Conservation (phyloP, 1,140 invertebrate genomes). For the Drosophila tristis region DNA sequence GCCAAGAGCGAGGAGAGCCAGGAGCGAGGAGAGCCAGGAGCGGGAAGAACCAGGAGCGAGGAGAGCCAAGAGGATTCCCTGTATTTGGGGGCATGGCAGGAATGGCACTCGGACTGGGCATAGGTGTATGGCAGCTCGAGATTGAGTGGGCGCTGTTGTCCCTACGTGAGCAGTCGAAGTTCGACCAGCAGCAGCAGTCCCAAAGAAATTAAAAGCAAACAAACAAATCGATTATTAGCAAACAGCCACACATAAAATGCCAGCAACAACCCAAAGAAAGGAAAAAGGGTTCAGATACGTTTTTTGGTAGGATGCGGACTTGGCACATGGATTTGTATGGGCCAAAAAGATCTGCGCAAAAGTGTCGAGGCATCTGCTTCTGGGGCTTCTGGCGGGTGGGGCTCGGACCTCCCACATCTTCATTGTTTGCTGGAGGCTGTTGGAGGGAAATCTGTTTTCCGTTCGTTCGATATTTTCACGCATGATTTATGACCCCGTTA, state of each 20-base stretch:
- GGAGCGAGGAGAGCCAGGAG: background rate
- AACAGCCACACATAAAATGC: slow-evolving; percentile 6
- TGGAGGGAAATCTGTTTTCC: slow-evolving; percentile 75
- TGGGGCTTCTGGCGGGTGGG: slow-evolving; percentile 5
- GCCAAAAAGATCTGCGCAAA: slow-evolving; percentile 11
- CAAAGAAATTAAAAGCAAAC: slow-evolving; percentile 77
- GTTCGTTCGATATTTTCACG: slow-evolving; percentile 81
- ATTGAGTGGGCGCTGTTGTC: slow-evolving; percentile 19
- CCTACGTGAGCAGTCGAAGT: slow-evolving; percentile 58
- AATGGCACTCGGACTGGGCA: background rate
- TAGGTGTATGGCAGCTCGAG: background rate
- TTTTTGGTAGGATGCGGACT: slow-evolving; percentile 12
- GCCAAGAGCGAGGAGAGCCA: no score
- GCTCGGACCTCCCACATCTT: background rate
- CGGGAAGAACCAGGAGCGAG: no score
- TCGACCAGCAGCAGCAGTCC: slow-evolving; percentile 1
- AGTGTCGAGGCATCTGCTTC: slow-evolving; percentile 44
- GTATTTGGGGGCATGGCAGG: background rate
- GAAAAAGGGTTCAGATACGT: slow-evolving; percentile 30
- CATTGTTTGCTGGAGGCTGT: slow-evolving; percentile 25
- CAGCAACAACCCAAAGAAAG: no score
- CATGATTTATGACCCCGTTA: slow-evolving; percentile 82
- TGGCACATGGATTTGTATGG: slow-evolving; percentile 33
- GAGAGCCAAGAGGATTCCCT: slow-evolving; percentile 4
- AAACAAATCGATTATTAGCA: slow-evolving; percentile 80